Conservation (phyloP, 2,113 vertebrate genomes). For the Paralichthys olivaceus region DNA sequence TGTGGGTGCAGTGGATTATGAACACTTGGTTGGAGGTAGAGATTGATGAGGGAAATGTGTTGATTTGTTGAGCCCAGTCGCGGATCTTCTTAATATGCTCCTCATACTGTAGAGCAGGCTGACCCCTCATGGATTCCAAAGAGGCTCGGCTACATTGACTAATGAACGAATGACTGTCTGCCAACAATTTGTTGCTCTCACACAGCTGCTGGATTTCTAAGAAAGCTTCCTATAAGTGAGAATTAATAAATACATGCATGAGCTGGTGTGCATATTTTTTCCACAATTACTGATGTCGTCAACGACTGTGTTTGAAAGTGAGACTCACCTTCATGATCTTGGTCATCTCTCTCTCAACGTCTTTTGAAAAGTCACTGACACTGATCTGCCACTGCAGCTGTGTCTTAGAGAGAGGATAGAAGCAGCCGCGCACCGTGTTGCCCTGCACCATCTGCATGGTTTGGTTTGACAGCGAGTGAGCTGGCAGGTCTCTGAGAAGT, state of each 20-base stretch:
- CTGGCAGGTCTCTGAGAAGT: background rate
- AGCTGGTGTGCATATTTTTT: background rate
- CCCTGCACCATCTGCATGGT: constrained; percentile 64
- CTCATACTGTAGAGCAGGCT: constrained; percentile 70
- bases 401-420: constrained; percentile 59
- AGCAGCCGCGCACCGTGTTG: constrained; percentile 71
- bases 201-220: constrained; percentile 79
- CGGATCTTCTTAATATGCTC: constrained; percentile 70
- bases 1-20: constrained; percentile 65
- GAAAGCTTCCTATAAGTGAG: constrained; percentile 68
- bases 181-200: constrained; percentile 75
- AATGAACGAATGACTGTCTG: constrained; percentile 71
- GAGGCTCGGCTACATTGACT: constrained; percentile 72
- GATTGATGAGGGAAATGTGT: constrained; percentile 52
- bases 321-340: constrained; percentile 75
- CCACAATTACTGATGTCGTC: no score
- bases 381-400: constrained; percentile 80
- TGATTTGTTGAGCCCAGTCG: constrained; percentile 70
- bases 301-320: background rate
- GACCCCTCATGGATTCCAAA: constrained; percentile 74
- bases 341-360: constrained; percentile 59
- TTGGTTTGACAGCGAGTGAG: constrained; percentile 14
- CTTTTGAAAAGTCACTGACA: constrained; percentile 58
- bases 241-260: background rate
- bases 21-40: constrained; percentile 81